Evolutionary conservation across 2,113 vertebrate species (phyloP), one percentile per base, ranked within the genome.

Genomic region (Dermatemys mawii): DNA sequence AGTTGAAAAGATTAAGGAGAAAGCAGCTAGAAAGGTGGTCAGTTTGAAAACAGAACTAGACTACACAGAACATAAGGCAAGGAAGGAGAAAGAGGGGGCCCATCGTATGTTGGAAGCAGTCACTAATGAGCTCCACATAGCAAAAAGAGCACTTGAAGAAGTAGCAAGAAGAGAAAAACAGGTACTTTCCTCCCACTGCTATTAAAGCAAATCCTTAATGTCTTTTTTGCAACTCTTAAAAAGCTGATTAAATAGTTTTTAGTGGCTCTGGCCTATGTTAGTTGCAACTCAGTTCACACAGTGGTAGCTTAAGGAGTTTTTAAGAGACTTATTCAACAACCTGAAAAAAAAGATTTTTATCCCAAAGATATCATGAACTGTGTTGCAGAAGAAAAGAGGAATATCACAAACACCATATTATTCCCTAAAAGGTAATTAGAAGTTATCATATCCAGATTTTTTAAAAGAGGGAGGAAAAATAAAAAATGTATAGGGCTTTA

Each of bases 161-260:
- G 86, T 86, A 88, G 84, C 87, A 83, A 96, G 83, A 92, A 12
- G 14, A 83, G 90, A 93, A 49, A 8, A 89, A 92, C 93, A 98
- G 98, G 95, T 98, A 87, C 27, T 22, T 91, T 76, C 63, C 93
- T 53, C 70, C 12, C 55, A 93, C 91, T 95, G 54, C 76, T 93
- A 49, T 93, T 96, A 89, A 81, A 97, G 80, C 73, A 89, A 93
- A 93, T 96, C 86, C 95, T 96, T 96, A 96, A 91, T 53, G 78
- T 95, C 83, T 95, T 86, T 93, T 94, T 96, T 95, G 90, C 89
- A 49, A 70, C 89, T 55, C 79, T 95, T 95, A 91, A 94, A 97
- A 89, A 92, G 57, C 81, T 96, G 97, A 92, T 94, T 96, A 97
- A 97, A 94, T 67, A 83, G 87, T 29, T 92, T 91, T 57, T 87